Evolutionary conservation across 2,797 vertebrate genomes (phyloP), one percentile per base, ranked within the genome.

Genomic region (Myotis findleyi): DNA sequence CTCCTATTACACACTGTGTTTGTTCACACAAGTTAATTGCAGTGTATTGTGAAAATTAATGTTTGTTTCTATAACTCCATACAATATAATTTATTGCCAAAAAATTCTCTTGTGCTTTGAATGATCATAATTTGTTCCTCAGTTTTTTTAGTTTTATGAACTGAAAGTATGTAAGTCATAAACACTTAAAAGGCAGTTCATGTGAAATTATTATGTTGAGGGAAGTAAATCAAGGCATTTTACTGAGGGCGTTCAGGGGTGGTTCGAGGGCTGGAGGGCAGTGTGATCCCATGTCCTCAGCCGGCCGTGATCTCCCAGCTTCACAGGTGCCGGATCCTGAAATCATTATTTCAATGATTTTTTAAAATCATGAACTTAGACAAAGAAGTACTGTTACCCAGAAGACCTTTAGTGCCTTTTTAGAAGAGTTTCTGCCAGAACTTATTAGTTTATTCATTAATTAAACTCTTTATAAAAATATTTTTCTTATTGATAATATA

Each of bases 51-150:
- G 64, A 68, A 68, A 95, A 87, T 89, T 36, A n/a, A 33, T 62
- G 17, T 77, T 69, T 59, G 9, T 75, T 57, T 53, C 5, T 6
- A 27, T 59, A 53, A 59, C 84, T 88, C 33, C 69, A 12, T 64
- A 49, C 6, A 73, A 30, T n/a, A 75, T 36, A 59, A 51, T 59
- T 71, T 55, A 86, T 80, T 93, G 36, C 23, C 41, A 91, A 41
- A 84, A 87, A 72, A 77, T 72, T 87, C 27, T 44, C 25, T 72
- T 72, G 44, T 93, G 44, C 49, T 85, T 88, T 80, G 77, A 55
- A 69, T 49, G 41, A 73, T 72, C n/a, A 49, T 87, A 89, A 75
- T 41, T 88, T 93, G 4, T 66, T 82, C 33, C 27, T 79, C 11
- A 18, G 13, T 8, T 62, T 76, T 68, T 89, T 77, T 68, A 12